These are phyloP conservation scores for Andrena bicolor DNA, from an alignment of 2,888 invertebrate species.

Conservation along the genomic window DNA sequence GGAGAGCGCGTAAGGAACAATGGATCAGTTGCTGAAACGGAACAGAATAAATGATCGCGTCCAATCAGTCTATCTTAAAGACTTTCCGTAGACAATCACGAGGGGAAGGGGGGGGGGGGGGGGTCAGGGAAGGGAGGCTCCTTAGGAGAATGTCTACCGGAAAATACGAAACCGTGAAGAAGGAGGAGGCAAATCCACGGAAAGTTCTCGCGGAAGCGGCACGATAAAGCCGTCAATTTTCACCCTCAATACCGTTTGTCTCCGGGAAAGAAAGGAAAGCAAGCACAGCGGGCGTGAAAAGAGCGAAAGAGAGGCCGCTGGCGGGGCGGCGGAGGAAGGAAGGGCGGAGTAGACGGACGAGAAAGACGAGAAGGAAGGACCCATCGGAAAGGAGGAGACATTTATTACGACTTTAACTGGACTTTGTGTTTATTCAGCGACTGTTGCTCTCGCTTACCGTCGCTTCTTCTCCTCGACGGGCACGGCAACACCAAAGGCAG, in stretches of 20 bases:
- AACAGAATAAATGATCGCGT: constrained; percentile 50
- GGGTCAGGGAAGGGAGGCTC: constrained; percentile 4
- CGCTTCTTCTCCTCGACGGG: constrained; percentile 44
- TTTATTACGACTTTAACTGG: constrained; percentile 84
- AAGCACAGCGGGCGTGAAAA: constrained; percentile 69
- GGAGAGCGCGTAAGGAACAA: background rate
- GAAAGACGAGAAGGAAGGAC: constrained; percentile 60
- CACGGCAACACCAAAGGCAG: constrained; percentile 55
- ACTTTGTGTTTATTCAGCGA: constrained; percentile 85
- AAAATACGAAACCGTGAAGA: constrained; percentile 68
- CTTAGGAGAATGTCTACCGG: constrained; percentile 46
- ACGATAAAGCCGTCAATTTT: constrained; percentile 82
- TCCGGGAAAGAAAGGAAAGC: constrained; percentile 74
- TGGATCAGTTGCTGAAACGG: constrained; percentile 19
- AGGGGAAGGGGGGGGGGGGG: background rate
- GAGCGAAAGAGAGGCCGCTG: constrained; percentile 44
- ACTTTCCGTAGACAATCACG: constrained; percentile 45
- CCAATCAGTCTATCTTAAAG: constrained; percentile 60
- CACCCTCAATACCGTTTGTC: constrained; percentile 80
- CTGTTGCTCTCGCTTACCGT: constrained; percentile 80
- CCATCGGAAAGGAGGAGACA: constrained; percentile 81
- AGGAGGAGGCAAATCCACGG: constrained; percentile 64
- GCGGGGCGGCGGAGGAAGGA: constrained; percentile 25
- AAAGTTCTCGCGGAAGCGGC: constrained; percentile 73
- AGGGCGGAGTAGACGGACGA: constrained; percentile 37